Conservation (phyloP, 1,140 invertebrate genomes). For the Nasonia giraulti region DNA sequence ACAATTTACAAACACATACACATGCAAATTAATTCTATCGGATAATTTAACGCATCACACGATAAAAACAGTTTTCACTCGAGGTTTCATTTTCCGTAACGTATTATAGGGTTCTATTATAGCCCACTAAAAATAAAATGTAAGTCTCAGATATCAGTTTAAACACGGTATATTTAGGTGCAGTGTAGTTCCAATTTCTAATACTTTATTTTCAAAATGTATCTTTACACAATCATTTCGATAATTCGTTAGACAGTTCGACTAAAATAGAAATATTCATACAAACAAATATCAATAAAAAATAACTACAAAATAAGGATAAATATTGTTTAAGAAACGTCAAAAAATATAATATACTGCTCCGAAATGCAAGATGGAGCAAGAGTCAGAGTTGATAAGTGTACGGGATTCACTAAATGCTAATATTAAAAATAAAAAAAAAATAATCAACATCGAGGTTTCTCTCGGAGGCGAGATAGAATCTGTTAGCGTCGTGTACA, state of each 20-base stretch:
- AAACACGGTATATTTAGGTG: constrained; percentile 49
- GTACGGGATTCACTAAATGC: too few species aligned
- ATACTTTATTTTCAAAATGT: constrained; percentile 32
- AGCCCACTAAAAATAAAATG: constrained; percentile 49
- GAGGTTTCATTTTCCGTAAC: constrained; percentile 27
- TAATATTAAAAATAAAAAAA: neutral
- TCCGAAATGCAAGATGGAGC: too few species aligned
- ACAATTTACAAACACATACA: too few species aligned
- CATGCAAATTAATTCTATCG: neutral
- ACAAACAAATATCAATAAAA: too few species aligned
- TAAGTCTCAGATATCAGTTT: constrained; percentile 44
- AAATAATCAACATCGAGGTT: neutral
- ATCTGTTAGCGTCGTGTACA: neutral
- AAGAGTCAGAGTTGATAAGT: too few species aligned
- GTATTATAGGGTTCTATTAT: constrained; percentile 47
- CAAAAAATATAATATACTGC: too few species aligned
- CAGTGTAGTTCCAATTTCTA: constrained; percentile 47
- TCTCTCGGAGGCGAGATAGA: neutral
- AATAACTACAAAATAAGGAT: too few species aligned
- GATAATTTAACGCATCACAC: neutral
- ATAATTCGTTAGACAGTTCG: too few species aligned
- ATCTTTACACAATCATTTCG: neutral
- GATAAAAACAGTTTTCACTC: too few species aligned
- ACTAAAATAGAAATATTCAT: neutral
- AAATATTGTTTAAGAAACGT: too few species aligned